A percentile compares a stretch with the other conserved stretches of the same genome.
Conservation (phyloP, 1,140 invertebrate genomes). For the Pogonomyrmex barbatus region DNA sequence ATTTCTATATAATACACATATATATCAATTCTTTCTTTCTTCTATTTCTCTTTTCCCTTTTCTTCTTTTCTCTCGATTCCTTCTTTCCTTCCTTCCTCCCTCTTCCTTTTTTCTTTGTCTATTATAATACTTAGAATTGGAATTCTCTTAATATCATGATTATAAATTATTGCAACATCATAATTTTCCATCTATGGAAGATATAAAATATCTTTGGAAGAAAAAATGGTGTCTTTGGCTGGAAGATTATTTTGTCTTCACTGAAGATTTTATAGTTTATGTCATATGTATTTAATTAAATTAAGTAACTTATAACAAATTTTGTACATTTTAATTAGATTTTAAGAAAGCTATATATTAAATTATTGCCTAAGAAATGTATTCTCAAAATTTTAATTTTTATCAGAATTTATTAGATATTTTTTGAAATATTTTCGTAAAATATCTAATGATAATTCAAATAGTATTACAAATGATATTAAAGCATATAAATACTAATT, state of each 20-base stretch:
- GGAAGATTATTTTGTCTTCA: background rate
- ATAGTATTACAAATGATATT: background rate
- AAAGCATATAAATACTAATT: background rate
- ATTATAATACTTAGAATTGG: too few species aligned
- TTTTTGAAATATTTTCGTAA: background rate
- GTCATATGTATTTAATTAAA: background rate
- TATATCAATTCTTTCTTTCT: too few species aligned
- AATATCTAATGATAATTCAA: background rate
- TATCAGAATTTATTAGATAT: background rate
- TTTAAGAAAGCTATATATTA: background rate
- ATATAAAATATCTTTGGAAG: background rate
- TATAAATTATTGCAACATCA: background rate
- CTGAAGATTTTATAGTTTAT: background rate
- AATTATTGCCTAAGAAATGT: background rate
- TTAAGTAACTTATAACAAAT: conserved; percentile 1
- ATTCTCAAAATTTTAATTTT: background rate
- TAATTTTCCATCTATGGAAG: background rate
- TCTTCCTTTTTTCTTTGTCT: too few species aligned
- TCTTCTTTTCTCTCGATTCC: too few species aligned
- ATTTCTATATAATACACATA: too few species aligned
- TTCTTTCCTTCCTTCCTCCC: too few species aligned
- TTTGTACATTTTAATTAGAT: background rate
- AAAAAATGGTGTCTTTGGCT: background rate
- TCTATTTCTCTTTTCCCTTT: too few species aligned
- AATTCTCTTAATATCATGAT: background rate